Evolutionary conservation across 37 sponge, comb jelly and placozoan species (phyloP), one percentile per base, ranked within the genome.

Genomic region (Amphimedon queenslandica): DNA sequence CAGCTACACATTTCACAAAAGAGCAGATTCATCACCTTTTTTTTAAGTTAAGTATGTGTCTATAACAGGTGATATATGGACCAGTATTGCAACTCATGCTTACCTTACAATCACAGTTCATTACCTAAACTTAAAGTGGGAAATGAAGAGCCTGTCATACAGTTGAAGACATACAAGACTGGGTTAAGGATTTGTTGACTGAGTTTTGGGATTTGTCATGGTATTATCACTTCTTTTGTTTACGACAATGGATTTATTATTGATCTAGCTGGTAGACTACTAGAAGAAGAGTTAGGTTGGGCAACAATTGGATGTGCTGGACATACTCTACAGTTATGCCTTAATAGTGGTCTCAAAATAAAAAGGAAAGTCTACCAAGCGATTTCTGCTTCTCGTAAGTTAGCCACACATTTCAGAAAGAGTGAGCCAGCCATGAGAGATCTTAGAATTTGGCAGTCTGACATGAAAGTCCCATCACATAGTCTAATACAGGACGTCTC

Each of bases 401-500:
- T 47, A 13, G 53, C 13, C 53, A 28, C 27, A 40, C 41, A 24
- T 63, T 24, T 30, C n/a, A n/a, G n/a, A n/a, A 10, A 20, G 24
- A 63, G 64, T 28, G 64, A 38, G 40, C 53, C 23, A 6, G 71
- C 71, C 28, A 42, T 42, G 25, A 23, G 16, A 41, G 71, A 6
- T 4, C 11, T 70, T 3, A 39, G 51, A 40, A 11, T 4, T 4
- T 3, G 51, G 2, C 71, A 70, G 11, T 28, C 37, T 8, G 5
- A 39, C 4, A 38, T 70, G 53, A 21, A n/a, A n/a, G n/a, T 13
- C 8, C n/a, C 23, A 6, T 1, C 34, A 37, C 71, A 70, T 42
- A 70, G 4, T 3, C 34, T 65, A 18, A 11, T 65, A 2, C 66
- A 65, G 3, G 66, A 65, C 2, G 66, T 65, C 23, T 65, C 66